Evolutionary conservation across 2,113 vertebrate genomes (phyloP).

Genomic region (Nyctereutes procyonoides): DNA sequence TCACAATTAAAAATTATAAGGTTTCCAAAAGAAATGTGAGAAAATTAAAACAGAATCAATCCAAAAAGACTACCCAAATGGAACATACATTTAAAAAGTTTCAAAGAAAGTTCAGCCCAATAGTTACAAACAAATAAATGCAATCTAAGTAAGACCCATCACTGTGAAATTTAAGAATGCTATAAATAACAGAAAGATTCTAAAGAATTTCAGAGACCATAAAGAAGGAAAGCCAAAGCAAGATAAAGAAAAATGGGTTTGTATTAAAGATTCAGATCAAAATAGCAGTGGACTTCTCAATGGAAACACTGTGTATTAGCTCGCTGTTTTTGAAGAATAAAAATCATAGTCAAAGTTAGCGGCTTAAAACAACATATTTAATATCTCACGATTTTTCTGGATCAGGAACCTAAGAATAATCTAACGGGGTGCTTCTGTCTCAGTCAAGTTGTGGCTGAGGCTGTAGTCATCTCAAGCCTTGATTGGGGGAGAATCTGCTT

Average conservation of each 20-base stretch:
- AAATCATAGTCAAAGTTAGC: not conserved
- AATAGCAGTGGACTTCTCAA: not conserved
- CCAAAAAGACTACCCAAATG: not conserved
- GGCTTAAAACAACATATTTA: not conserved
- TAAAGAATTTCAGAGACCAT: not conserved
- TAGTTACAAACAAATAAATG: not conserved
- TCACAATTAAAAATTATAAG: not conserved
- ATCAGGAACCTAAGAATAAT: not conserved
- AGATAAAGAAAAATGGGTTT: not conserved
- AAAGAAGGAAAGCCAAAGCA: not conserved
- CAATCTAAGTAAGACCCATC: not conserved
- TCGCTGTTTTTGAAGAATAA: not conserved
- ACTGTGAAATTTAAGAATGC: not conserved
- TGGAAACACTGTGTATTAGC: not conserved
- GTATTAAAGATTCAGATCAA: not conserved
- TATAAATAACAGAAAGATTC: not conserved
- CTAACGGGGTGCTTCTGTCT: not conserved
- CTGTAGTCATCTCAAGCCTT: not conserved
- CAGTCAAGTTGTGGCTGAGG: not conserved
- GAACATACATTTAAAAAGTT: not conserved
- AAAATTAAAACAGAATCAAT: not conserved
- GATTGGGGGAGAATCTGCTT: not conserved
- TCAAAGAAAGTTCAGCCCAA: not conserved
- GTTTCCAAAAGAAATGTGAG: not conserved
- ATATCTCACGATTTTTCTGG: not conserved